Evolutionary conservation across 2,888 invertebrate species (phyloP).

Genomic region (Pseudococcus longispinus): DNA sequence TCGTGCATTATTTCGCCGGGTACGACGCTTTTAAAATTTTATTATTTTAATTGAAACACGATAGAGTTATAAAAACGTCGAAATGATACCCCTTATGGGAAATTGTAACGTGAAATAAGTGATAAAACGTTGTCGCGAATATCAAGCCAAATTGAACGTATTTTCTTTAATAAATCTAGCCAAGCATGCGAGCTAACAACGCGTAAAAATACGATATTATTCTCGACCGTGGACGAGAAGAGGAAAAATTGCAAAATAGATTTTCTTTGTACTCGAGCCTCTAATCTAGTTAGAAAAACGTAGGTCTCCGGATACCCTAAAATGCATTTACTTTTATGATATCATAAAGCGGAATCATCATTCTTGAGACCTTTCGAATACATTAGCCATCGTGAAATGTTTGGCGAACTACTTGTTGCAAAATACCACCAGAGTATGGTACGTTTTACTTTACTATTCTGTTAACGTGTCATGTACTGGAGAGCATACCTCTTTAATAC

Average conservation of each 20-base stretch:
- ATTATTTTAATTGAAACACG: slow-evolving; percentile 9
- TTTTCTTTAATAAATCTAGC: slow-evolving; percentile 44
- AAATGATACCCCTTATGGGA: not conserved
- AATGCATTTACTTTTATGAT: slow-evolving; percentile 44
- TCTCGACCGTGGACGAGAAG: not conserved
- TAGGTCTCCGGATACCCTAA: slow-evolving; percentile 15
- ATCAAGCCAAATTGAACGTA: slow-evolving; percentile 36
- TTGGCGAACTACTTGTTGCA: slow-evolving; percentile 39
- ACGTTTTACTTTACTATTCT: not conserved
- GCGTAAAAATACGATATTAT: slow-evolving; percentile 40
- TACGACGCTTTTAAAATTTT: not conserved
- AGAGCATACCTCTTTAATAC: no score
- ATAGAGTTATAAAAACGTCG: not conserved
- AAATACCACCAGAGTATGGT: not conserved
- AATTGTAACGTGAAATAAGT: not conserved
- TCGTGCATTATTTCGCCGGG: not conserved
- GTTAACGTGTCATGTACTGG: not conserved
- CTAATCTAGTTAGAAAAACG: slow-evolving; percentile 39
- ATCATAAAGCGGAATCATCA: slow-evolving; percentile 42
- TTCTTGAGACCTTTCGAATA: slow-evolving; percentile 44
- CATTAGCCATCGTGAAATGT: slow-evolving; percentile 34
- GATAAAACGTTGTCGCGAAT: slow-evolving; percentile 4
- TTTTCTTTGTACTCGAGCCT: slow-evolving; percentile 31
- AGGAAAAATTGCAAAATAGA: slow-evolving; percentile 35
- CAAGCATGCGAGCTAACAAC: slow-evolving; percentile 39